Evolutionary conservation across 2,888 invertebrate genomes (phyloP).

Genomic region (Cyclophora albipunctata): DNA sequence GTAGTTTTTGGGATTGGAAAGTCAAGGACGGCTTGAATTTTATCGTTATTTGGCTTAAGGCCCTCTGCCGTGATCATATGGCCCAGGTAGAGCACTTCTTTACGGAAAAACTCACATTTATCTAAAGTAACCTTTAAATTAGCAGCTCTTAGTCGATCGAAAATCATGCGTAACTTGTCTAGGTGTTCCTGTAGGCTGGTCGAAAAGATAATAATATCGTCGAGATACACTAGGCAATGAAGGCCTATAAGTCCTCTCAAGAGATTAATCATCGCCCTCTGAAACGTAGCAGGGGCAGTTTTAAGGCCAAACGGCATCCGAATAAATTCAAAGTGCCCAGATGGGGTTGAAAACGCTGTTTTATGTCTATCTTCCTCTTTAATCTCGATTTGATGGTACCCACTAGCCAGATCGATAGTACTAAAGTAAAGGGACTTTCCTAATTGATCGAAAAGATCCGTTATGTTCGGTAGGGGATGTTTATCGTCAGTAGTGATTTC

Average conservation of each 20-base stretch:
- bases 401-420: constrained; percentile 24
- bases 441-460: constrained; percentile 13
- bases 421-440: constrained; percentile 23
- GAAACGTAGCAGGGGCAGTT: constrained; percentile 41
- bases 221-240: constrained; percentile 34
- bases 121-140: constrained; percentile 23
- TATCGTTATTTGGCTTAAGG: not conserved
- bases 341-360: constrained; percentile 22
- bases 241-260: constrained; percentile 30
- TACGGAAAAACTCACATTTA: constrained; percentile 14
- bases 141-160: constrained; percentile 15
- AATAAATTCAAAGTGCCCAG: constrained; percentile 22
- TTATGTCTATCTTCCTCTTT: constrained; percentile 15
- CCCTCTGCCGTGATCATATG: not conserved
- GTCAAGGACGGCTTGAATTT: not conserved
- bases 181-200: constrained; percentile 20
- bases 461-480: constrained; percentile 18
- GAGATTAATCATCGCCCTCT: constrained; percentile 39
- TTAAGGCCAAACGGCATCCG: constrained; percentile 24
- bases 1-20: constrained; percentile 1
- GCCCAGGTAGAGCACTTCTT: not conserved
- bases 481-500: constrained; percentile 28
- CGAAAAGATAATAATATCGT: constrained; percentile 33
- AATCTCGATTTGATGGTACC: constrained; percentile 24
- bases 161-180: constrained; percentile 16